phyloP scores from a whole-genome alignment of 2,888 invertebrate species.

The Pristionchus japonicus region DNA sequence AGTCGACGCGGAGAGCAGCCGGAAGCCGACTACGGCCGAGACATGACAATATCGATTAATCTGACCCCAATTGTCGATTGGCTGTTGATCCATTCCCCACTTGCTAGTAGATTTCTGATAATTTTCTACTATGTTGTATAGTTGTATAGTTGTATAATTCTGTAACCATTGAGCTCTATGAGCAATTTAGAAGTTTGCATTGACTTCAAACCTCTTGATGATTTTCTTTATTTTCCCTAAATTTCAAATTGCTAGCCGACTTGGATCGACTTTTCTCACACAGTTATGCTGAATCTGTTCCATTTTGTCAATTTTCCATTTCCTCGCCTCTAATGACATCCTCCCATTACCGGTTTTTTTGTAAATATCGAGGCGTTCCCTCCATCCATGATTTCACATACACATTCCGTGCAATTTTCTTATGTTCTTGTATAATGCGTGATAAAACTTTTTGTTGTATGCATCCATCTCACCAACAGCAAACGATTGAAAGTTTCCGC shows the following conservation, averaged over 20 bases:
- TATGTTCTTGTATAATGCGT: constrained; percentile 8
- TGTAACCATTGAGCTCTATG: neutral
- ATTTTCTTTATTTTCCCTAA: neutral
- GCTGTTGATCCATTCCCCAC: neutral
- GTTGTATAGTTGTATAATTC: too few species aligned
- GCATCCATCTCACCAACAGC: too few species aligned
- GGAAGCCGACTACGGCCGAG: neutral
- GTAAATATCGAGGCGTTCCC: constrained; percentile 21
- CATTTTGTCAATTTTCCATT: neutral
- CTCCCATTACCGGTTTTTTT: constrained; percentile 8
- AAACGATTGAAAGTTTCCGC: too few species aligned
- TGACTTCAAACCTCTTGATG: neutral
- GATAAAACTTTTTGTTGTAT: too few species aligned
- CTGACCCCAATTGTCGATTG: neutral
- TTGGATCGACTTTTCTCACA: neutral
- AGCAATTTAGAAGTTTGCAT: neutral
- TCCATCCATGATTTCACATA: constrained; percentile 18
- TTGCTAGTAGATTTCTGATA: neutral
- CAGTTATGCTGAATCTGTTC: neutral
- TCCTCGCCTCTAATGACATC: neutral
- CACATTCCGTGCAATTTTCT: constrained; percentile 28
- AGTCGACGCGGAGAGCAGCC: constrained; percentile 25
- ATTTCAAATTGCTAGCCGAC: constrained; percentile 15
- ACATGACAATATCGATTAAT: neutral
- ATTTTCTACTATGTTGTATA: neutral